Evolutionary conservation across 1,140 invertebrate genomes (phyloP).

Genomic region (Heliothis subflexa): DNA sequence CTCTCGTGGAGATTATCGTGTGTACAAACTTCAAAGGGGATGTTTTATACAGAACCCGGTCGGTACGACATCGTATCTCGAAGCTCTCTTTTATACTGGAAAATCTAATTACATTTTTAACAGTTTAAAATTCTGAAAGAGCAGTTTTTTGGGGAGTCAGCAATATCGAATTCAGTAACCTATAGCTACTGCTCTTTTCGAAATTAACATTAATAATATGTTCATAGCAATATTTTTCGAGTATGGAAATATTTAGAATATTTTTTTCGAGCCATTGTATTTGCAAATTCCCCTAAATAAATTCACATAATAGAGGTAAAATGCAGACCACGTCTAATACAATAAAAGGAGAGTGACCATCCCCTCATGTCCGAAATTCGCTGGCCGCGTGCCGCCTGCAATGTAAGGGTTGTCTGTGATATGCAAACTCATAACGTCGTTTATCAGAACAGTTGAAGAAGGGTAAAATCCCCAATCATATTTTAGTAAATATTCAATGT

Average conservation of each 20-base stretch:
- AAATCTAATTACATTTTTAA: too few relatives aligned
- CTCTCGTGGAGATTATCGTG: too few relatives aligned
- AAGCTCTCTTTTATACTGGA: too few relatives aligned
- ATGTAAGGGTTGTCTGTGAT: conserved; percentile 7
- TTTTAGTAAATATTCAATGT: background rate
- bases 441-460: background rate
- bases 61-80: too few relatives aligned
- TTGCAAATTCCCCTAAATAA: conserved; percentile 1
- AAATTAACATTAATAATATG: too few relatives aligned
- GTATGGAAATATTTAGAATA: too few relatives aligned
- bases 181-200: background rate
- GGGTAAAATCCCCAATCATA: background rate
- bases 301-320: background rate
- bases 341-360: conserved; percentile 22
- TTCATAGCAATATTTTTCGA: too few relatives aligned
- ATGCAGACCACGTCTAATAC: conserved; percentile 2
- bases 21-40: background rate
- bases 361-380: conserved; percentile 11
- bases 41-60: too few relatives aligned
- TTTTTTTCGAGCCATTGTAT: background rate
- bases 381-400: conserved; percentile 3
- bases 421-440: conserved; percentile 16
- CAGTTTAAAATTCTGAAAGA: too few relatives aligned
- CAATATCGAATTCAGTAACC: too few relatives aligned
- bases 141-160: too few relatives aligned